Conservation (phyloP, 2,113 vertebrate species). For the Rhipidura dahli region DNA sequence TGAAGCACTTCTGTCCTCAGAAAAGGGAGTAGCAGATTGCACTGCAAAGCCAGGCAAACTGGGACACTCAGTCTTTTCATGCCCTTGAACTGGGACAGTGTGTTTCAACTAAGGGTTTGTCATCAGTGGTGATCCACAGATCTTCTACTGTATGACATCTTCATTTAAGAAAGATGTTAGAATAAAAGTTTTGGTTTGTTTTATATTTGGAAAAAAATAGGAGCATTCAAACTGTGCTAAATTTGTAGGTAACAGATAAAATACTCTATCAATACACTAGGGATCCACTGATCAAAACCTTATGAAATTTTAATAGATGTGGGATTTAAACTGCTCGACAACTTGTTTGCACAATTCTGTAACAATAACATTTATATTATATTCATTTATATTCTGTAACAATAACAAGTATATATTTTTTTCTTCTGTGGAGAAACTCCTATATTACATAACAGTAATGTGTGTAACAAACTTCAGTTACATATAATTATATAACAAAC, state of each 20-base stretch:
- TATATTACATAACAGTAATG: background rate
- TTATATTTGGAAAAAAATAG: background rate
- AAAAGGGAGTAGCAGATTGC: background rate
- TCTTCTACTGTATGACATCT: background rate
- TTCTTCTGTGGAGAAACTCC: background rate
- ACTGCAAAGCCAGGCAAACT: background rate
- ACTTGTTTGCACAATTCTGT: background rate
- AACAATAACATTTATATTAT: background rate
- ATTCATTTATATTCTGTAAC: background rate
- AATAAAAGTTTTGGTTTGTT: background rate
- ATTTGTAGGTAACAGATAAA: background rate
- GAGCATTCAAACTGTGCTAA: background rate
- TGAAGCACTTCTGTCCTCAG: background rate
- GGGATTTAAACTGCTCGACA: background rate
- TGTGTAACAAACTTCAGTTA: background rate
- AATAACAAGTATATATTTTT: background rate
- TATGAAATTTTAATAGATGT: background rate
- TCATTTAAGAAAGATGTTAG: background rate
- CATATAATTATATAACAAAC: background rate
- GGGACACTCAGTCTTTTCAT: background rate
- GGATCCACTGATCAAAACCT: background rate
- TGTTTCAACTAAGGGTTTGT: background rate
- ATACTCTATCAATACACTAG: background rate
- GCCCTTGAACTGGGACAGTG: background rate
- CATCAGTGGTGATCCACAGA: background rate